Evolutionary conservation across 2,113 vertebrate genomes (phyloP).

Genomic region (Merops nubicus): DNA sequence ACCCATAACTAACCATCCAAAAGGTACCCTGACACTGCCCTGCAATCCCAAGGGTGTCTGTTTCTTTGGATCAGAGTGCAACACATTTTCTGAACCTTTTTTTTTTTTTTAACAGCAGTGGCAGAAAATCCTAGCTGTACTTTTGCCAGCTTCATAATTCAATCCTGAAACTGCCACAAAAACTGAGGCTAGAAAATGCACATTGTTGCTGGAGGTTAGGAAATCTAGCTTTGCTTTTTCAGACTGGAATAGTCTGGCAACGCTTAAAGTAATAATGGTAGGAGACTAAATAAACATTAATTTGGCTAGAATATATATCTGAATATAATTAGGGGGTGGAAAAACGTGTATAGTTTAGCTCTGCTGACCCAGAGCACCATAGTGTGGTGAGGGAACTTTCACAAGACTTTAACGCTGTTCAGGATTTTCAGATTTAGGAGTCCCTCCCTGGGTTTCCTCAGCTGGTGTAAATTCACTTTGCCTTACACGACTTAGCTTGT

Average conservation of each 20-base stretch:
- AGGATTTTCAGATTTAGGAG: not conserved
- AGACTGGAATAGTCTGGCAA: not conserved
- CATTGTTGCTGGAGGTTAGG: not conserved
- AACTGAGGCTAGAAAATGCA: not conserved
- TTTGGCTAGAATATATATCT: not conserved
- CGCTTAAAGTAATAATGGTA: not conserved
- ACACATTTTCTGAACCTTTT: not conserved
- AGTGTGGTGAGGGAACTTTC: not conserved
- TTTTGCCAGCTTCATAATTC: not conserved
- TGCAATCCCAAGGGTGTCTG: not conserved
- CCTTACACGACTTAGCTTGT: not conserved
- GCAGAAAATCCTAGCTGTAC: not conserved
- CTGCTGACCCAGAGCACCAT: not conserved
- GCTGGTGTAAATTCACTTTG: not conserved
- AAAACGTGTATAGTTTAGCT: not conserved
- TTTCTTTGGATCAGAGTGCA: not conserved
- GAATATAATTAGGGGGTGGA: not conserved
- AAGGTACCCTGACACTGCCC: not conserved
- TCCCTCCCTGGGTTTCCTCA: not conserved
- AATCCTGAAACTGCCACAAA: not conserved
- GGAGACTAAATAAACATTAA: not conserved
- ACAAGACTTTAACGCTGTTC: not conserved
- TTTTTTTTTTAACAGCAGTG: not conserved
- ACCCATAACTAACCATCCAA: not conserved
- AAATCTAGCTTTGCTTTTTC: not conserved